These are phyloP conservation scores for Sebastes ruberrimus DNA, from an alignment of 2,797 vertebrate species.

Conservation along the genomic window DNA sequence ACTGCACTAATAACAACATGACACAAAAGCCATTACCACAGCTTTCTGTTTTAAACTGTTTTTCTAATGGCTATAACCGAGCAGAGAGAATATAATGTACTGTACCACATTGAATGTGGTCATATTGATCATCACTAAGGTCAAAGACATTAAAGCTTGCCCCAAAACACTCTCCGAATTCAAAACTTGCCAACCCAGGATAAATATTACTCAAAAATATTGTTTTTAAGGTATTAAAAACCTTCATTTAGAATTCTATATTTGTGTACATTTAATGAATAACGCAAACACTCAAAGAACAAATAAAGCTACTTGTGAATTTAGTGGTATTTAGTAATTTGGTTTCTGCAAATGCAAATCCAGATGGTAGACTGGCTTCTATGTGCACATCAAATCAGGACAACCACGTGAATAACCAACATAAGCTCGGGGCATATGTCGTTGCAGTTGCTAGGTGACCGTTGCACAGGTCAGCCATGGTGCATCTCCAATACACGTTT, in stretches of 20 bases:
- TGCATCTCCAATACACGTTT: not conserved
- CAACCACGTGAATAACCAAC: not conserved
- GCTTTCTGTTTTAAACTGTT: not conserved
- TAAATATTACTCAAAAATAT: not conserved
- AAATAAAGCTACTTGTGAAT: not conserved
- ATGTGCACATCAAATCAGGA: not conserved
- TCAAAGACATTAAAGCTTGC: not conserved
- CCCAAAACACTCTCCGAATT: not conserved
- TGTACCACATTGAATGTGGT: not conserved
- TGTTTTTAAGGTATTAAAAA: not conserved
- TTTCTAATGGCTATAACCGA: not conserved
- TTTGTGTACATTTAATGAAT: not conserved
- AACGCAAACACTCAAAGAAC: not conserved
- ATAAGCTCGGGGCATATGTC: not conserved
- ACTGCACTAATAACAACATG: not conserved
- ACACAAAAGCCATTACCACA: not conserved
- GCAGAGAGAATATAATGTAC: not conserved
- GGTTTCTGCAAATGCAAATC: not conserved
- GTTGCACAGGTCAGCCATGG: not conserved
- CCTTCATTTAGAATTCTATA: not conserved
- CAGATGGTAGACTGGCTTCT: not conserved
- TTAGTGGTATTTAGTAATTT: too few species aligned
- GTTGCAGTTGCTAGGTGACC: conserved; percentile 15
- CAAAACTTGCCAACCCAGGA: not conserved
- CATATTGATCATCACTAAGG: not conserved